A percentile compares a stretch with the other conserved stretches of the same genome.
Evolutionary conservation across 2,113 vertebrate species (phyloP).

Genomic region (Psilopsiagon aurifrons): DNA sequence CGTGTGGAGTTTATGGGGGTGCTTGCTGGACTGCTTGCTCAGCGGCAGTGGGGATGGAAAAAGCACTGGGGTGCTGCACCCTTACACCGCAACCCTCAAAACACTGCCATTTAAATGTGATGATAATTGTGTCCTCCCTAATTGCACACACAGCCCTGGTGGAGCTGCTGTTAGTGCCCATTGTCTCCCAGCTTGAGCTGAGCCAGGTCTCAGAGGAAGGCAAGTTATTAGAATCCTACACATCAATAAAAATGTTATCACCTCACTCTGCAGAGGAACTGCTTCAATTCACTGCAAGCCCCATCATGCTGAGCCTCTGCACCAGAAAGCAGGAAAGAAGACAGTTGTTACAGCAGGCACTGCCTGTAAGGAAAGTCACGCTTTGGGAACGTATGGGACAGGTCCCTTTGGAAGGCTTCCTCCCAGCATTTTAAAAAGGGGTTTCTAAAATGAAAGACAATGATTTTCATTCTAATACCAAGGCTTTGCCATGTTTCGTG

Average conservation of each 20-base stretch:
- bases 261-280: neutral
- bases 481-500: neutral
- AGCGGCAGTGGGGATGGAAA: neutral
- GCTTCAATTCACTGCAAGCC: neutral
- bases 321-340: neutral
- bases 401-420: neutral
- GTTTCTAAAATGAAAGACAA: neutral
- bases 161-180: neutral
- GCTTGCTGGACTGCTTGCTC: neutral
- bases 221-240: slow-evolving; percentile 6
- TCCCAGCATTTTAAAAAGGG: neutral
- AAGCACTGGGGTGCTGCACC: neutral
- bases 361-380: neutral
- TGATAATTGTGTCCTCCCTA: neutral
- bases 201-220: neutral
- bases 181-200: neutral
- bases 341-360: neutral
- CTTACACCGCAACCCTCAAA: neutral
- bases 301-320: slow-evolving; percentile 1
- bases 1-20: neutral
- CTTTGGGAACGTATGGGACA: accelerated
- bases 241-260: slow-evolving; percentile 52
- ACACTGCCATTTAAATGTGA: neutral
- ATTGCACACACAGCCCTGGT: neutral
- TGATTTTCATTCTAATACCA: neutral